Percentiles rank a stretch among this genome's conserved stretches.
Evolutionary conservation across 2,888 invertebrate genomes (phyloP).

Genomic region (Oligia latruncula): DNA sequence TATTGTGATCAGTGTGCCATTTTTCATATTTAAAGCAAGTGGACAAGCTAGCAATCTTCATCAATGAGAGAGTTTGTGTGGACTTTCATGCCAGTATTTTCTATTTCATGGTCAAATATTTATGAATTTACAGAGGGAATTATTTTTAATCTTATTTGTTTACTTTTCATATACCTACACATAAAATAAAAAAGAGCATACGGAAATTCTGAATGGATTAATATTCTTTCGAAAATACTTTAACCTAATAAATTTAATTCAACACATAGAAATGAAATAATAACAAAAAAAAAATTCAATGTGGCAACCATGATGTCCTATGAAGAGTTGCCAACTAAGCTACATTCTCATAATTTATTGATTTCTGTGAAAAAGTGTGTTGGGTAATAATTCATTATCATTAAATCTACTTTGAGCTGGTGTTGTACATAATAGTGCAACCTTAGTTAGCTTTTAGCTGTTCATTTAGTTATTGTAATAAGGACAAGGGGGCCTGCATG

Average conservation of each 20-base stretch:
- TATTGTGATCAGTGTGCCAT: neutral
- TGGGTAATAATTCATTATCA: neutral
- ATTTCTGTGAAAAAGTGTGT: constrained; percentile 15
- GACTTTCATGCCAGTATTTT: neutral
- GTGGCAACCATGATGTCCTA: neutral
- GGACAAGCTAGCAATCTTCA: neutral
- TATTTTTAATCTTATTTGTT: neutral
- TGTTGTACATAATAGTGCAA: neutral
- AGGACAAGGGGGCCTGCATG: neutral
- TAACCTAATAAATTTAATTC: neutral
- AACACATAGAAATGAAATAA: neutral
- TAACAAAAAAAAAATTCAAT: neutral
- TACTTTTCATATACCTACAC: neutral
- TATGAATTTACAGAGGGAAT: neutral
- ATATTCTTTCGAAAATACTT: neutral
- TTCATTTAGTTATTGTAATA: neutral
- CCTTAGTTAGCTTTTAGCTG: neutral
- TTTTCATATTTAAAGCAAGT: neutral
- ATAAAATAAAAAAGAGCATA: neutral
- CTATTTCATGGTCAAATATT: neutral
- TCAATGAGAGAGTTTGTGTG: too few species aligned
- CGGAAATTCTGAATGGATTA: neutral
- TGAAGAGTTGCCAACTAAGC: constrained; percentile 28
- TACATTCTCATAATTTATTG: constrained; percentile 24
- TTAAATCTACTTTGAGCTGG: neutral